Evolutionary conservation across 30 jellyfish, hydroid and myxozoan genomes (phyloP).

Genomic region (Pelagia noctiluca): DNA sequence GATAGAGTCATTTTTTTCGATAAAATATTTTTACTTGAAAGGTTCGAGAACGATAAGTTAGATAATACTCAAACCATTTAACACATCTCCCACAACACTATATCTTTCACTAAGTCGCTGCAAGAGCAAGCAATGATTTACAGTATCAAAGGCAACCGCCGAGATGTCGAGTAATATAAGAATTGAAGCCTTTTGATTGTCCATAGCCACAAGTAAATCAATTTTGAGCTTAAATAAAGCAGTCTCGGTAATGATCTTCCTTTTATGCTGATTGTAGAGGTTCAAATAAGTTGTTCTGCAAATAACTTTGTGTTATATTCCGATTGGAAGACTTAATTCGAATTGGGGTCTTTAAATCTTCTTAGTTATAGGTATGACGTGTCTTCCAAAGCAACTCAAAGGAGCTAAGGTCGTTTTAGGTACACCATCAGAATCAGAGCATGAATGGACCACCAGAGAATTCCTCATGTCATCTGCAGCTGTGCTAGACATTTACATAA

Average conservation of each 20-base stretch:
- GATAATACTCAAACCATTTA: constrained; percentile 65
- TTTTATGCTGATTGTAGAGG: constrained; percentile 58
- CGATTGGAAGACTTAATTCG: too few relatives aligned
- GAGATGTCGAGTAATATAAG: constrained; percentile 54
- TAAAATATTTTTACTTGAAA: constrained; percentile 9
- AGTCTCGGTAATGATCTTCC: constrained; percentile 66
- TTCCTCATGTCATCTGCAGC: too few relatives aligned
- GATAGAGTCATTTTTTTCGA: constrained; percentile 19
- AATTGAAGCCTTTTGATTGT: constrained; percentile 46
- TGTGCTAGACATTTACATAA: too few relatives aligned
- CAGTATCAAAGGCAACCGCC: constrained; percentile 70
- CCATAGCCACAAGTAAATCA: constrained; percentile 46
- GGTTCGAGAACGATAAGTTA: constrained; percentile 43
- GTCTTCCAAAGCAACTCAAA: too few relatives aligned
- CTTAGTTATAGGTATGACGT: too few relatives aligned
- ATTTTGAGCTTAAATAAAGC: constrained; percentile 37
- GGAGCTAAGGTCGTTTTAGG: too few relatives aligned
- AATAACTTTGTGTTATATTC: too few relatives aligned
- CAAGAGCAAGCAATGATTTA: constrained; percentile 49
- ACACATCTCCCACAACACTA: constrained; percentile 48
- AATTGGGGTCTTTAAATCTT: too few relatives aligned
- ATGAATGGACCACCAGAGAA: too few relatives aligned
- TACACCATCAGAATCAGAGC: too few relatives aligned
- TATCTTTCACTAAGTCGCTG: constrained; percentile 45
- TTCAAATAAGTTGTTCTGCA: constrained; percentile 39